These are phyloP conservation scores for Cryptoblepharus egeriae DNA, from an alignment of 2,797 vertebrate species.

Conservation along the genomic window DNA sequence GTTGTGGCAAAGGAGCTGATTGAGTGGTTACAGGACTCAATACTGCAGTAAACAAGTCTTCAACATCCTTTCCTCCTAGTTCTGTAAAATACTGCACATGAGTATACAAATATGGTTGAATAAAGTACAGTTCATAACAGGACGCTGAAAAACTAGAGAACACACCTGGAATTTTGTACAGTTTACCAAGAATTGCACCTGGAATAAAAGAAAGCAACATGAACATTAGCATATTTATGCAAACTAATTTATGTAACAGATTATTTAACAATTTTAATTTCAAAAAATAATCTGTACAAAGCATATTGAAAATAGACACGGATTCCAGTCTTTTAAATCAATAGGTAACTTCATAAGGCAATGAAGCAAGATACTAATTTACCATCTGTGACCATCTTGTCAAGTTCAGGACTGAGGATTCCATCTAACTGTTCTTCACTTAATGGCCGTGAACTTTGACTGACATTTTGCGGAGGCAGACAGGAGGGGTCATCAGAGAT, in stretches of 20 bases:
- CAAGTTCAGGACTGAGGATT: slow-evolving; percentile 96
- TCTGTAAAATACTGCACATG: slow-evolving; percentile 78
- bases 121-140: not conserved
- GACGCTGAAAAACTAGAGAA: slow-evolving; percentile 34
- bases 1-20: slow-evolving; percentile 85
- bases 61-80: slow-evolving; percentile 97
- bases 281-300: slow-evolving; percentile 38
- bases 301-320: slow-evolving; percentile 25
- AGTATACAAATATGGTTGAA: slow-evolving; percentile 11
- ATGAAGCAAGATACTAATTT: slow-evolving; percentile 67
- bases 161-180: slow-evolving; percentile 99
- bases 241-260: not conserved
- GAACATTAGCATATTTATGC: slow-evolving; percentile 43
- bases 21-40: slow-evolving; percentile 90
- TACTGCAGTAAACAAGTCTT: slow-evolving; percentile 97
- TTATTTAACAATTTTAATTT: slow-evolving; percentile 38
- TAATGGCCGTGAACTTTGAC: slow-evolving; percentile 83
- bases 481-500: slow-evolving; percentile 84
- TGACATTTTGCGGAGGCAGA: slow-evolving; percentile 81
- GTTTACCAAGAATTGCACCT: slow-evolving; percentile 98
- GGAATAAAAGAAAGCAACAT: slow-evolving; percentile 63
- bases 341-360: not conserved
- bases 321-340: slow-evolving; percentile 49
- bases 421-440: slow-evolving; percentile 93
- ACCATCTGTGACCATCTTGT: slow-evolving; percentile 99